Conservation (phyloP, 2,797 vertebrate species). For the Aeoliscus strigatus region DNA sequence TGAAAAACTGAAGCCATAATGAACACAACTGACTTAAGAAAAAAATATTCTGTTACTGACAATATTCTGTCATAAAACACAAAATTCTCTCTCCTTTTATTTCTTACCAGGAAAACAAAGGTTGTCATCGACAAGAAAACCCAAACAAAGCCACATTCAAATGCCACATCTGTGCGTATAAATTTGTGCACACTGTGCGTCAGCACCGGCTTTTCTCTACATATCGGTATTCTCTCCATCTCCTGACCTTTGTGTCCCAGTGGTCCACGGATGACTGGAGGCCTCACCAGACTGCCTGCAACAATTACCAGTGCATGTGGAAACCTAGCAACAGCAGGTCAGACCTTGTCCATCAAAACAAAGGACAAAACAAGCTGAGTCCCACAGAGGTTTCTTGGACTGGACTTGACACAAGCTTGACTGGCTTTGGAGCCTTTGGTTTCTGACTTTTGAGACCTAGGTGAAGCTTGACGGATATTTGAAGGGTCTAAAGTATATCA, state of each 20-base stretch:
- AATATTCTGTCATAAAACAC: no score
- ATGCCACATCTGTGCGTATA: constrained; percentile 32
- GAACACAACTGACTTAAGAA: no score
- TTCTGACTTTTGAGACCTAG: no score
- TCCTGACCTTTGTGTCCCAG: constrained; percentile 64
- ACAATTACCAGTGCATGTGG: constrained; percentile 68
- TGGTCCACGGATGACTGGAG: constrained; percentile 64
- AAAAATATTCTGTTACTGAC: no score
- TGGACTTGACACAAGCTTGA: constrained; percentile 40
- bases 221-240: constrained; percentile 60
- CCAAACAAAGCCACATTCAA: constrained; percentile 34
- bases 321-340: constrained; percentile 57
- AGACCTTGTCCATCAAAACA: constrained; percentile 71
- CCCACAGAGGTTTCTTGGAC: constrained; percentile 30
- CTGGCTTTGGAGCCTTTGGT: constrained; percentile 12
- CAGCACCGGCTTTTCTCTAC: constrained; percentile 48
- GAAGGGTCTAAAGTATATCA: no score
- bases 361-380: constrained; percentile 25
- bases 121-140: not conserved
- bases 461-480: no score
- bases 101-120: no score
- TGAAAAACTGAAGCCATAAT: no score
- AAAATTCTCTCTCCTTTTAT: no score
- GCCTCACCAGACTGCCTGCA: constrained; percentile 67
- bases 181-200: constrained; percentile 44